phyloP scores from a whole-genome alignment of 1,140 invertebrate species.

The Zaprionus vittiger region DNA sequence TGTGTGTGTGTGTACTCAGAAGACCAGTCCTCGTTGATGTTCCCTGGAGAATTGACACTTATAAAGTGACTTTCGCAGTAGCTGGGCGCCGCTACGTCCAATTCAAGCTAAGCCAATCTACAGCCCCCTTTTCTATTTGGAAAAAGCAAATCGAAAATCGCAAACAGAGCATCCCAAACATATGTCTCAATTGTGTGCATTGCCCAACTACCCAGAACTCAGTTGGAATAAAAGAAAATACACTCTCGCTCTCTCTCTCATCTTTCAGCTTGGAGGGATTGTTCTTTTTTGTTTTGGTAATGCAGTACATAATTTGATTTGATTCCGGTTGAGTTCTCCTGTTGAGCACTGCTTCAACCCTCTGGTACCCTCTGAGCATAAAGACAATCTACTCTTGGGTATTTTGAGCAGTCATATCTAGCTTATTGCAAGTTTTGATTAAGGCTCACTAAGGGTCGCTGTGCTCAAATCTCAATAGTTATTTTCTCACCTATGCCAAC shows the following conservation, averaged over 20 bases:
- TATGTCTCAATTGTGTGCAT: conserved; percentile 80
- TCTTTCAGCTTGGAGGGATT: conserved; percentile 37
- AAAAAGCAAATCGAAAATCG: conserved; percentile 49
- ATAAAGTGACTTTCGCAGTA: conserved; percentile 73
- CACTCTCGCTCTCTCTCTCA: background rate
- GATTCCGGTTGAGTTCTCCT: conserved; percentile 56
- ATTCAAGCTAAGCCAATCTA: conserved; percentile 57
- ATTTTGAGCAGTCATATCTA: background rate
- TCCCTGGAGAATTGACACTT: conserved; percentile 70
- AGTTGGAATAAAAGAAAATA: conserved; percentile 8
- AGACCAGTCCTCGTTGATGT: conserved; percentile 18
- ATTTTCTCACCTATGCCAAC: background rate
- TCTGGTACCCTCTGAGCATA: background rate
- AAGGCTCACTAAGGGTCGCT: background rate
- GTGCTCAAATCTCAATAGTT: background rate
- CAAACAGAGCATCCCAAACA: conserved; percentile 60
- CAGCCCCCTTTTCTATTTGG: conserved; percentile 3
- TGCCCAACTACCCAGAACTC: conserved; percentile 48
- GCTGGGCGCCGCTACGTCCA: background rate
- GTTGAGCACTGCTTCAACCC: conserved; percentile 28
- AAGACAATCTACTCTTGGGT: background rate
- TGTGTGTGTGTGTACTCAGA: background rate
- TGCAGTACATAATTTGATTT: conserved; percentile 60
- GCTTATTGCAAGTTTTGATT: background rate
- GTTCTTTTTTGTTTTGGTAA: conserved; percentile 36